These are phyloP conservation scores for Mimas tiliae DNA, from an alignment of 2,888 invertebrate genomes.

Conservation along the genomic window DNA sequence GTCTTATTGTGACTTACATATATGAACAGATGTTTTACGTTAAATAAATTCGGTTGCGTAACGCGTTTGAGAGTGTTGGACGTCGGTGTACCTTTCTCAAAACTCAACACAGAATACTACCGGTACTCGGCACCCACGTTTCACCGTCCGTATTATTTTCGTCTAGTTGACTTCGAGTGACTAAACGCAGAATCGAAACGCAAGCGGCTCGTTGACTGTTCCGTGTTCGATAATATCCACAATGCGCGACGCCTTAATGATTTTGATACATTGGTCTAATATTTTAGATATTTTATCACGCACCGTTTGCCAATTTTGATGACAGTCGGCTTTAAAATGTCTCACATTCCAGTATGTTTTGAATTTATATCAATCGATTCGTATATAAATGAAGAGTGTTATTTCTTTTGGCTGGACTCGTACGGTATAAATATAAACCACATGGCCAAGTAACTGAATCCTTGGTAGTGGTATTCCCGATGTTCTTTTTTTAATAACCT, in stretches of 20 bases:
- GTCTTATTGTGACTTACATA: slow-evolving; percentile 55
- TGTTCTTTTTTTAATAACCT: not conserved
- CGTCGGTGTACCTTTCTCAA: slow-evolving; percentile 56
- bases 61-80: slow-evolving; percentile 52
- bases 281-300: not conserved
- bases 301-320: slow-evolving; percentile 20
- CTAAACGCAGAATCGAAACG: slow-evolving; percentile 49
- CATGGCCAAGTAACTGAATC: not conserved
- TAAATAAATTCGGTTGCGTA: slow-evolving; percentile 55
- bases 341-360: not conserved
- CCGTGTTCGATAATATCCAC: slow-evolving; percentile 49
- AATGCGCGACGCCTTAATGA: slow-evolving; percentile 42
- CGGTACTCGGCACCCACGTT: slow-evolving; percentile 57
- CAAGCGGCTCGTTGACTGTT: slow-evolving; percentile 35
- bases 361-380: slow-evolving; percentile 6
- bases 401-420: not conserved
- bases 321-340: not conserved
- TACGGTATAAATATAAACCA: slow-evolving; percentile 1
- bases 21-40: slow-evolving; percentile 56
- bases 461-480: not conserved
- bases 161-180: slow-evolving; percentile 48
- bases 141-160: slow-evolving; percentile 68
- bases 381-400: not conserved
- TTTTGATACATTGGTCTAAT: slow-evolving; percentile 44
- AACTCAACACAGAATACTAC: slow-evolving; percentile 49